Evolutionary conservation across 2,797 vertebrate species (phyloP), one percentile per base, ranked within the genome.

Genomic region (Cichlasoma orientale): DNA sequence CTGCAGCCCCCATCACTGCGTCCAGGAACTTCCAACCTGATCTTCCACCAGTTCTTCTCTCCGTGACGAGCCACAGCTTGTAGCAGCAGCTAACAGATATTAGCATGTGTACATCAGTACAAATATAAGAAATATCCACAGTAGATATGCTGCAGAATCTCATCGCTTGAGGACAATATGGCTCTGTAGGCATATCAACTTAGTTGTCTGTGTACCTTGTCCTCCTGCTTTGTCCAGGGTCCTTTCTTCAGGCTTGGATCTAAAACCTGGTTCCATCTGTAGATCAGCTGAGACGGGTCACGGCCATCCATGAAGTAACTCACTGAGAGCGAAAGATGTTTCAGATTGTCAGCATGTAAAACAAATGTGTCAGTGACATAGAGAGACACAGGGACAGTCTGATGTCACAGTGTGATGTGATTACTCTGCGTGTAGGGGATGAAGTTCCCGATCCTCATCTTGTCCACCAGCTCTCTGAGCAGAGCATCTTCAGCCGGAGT

Each of bases 261-360:
- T 72, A 99, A 86, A 1, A 96, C 95, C 82, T 96, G 96, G 4
- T 94, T 96, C 98, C 98, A 99, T 1, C 97, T 95, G 84, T 97
- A 96, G 79, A 97, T 90, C 68, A 98, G 91, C 90, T 99, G 98
- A 78, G 93, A 41, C 1, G 96, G 93, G 73, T 98, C 95, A 36
- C 97, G 95, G 1, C 96, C 97, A 55, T 97, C 96, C 96, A 99
- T 98, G 91, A 97, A 99, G 91, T 99, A 99, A 16, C 97, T 97
- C 38, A 99, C 98, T 99, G 85, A 56, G 25, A 73, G 23, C 82
- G 7, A 52, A n/a, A 79, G 52, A 80, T 18, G 66, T 56, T 4
- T 7, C 5, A 47, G 57, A 29, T 18, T 50, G 18, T 29, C 47
- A 44, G 63, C n/a, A 59, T 14, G 11, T 8, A 70, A 54, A 41